Evolutionary conservation across 2,888 invertebrate species (phyloP).

Genomic region (Melieria omissa): DNA sequence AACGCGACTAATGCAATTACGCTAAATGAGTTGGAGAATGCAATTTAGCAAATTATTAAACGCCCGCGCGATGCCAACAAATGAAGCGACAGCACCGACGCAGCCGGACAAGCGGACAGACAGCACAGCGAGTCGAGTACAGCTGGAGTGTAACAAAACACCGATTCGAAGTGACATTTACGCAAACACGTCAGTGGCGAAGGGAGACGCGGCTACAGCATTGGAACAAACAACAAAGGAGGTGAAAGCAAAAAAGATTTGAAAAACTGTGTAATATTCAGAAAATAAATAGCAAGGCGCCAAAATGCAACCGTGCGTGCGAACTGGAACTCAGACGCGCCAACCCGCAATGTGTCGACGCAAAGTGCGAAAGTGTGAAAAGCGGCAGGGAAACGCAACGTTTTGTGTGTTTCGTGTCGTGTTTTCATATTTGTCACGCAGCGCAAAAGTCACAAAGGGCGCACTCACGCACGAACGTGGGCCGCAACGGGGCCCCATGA

Average conservation of each 20-base stretch:
- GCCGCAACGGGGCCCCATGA: too few species aligned
- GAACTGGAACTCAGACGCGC: neutral
- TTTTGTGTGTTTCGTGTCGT: conserved; percentile 17
- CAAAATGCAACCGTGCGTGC: conserved; percentile 43
- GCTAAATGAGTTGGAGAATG: conserved; percentile 55
- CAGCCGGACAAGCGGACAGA: neutral
- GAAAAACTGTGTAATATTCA: too few species aligned
- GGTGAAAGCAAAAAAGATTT: too few species aligned
- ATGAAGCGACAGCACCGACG: conserved; percentile 22
- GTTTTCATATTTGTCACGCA: conserved; percentile 29
- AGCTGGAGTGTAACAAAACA: too few species aligned
- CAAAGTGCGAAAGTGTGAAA: neutral
- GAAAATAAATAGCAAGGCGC: conserved; percentile 18
- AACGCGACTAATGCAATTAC: conserved; percentile 61
- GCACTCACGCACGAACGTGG: conserved; percentile 1
- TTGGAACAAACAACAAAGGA: too few species aligned
- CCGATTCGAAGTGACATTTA: too few species aligned
- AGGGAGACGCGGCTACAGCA: too few species aligned
- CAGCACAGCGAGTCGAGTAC: too few species aligned
- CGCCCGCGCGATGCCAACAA: conserved; percentile 31
- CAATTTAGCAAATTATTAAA: conserved; percentile 57
- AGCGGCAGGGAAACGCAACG: neutral
- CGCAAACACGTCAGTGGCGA: too few species aligned
- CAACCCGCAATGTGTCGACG: too few species aligned
- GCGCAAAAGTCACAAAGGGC: conserved; percentile 24